Evolutionary conservation across 2,888 invertebrate genomes (phyloP).

Genomic region (Hermaeophaga mercurialis): DNA sequence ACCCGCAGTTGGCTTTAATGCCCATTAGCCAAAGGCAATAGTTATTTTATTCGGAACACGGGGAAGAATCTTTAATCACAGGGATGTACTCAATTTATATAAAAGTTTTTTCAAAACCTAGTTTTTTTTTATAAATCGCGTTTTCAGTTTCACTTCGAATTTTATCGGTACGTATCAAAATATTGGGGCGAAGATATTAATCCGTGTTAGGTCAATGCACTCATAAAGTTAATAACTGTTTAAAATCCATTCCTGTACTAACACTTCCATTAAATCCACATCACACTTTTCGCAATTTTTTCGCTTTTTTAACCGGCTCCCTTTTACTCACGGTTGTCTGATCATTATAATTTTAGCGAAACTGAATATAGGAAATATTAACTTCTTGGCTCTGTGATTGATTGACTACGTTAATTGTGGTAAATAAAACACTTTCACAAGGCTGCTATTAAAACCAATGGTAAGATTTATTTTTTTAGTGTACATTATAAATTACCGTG

Average conservation of each 20-base stretch:
- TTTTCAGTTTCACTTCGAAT: too few species aligned
- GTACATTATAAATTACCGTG: too few species aligned
- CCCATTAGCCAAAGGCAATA: conserved; percentile 6
- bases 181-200: too few species aligned
- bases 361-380: conserved; percentile 14
- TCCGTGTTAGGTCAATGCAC: too few species aligned
- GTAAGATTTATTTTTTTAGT: neutral
- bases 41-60: conserved; percentile 16
- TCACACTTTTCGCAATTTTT: neutral
- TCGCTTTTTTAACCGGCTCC: neutral
- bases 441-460: neutral
- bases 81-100: neutral
- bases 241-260: neutral
- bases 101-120: too few species aligned
- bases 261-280: neutral
- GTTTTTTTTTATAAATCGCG: too few species aligned
- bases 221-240: too few species aligned
- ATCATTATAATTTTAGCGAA: conserved; percentile 19
- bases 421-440: neutral
- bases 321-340: conserved; percentile 1
- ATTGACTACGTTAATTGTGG: conserved; percentile 14
- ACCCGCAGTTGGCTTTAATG: conserved; percentile 8
- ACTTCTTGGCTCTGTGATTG: conserved; percentile 19
- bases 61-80: neutral
- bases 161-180: too few species aligned